These are phyloP conservation scores for Sthenelais limicola DNA, from an alignment of 2,888 invertebrate species.

Conservation along the genomic window DNA sequence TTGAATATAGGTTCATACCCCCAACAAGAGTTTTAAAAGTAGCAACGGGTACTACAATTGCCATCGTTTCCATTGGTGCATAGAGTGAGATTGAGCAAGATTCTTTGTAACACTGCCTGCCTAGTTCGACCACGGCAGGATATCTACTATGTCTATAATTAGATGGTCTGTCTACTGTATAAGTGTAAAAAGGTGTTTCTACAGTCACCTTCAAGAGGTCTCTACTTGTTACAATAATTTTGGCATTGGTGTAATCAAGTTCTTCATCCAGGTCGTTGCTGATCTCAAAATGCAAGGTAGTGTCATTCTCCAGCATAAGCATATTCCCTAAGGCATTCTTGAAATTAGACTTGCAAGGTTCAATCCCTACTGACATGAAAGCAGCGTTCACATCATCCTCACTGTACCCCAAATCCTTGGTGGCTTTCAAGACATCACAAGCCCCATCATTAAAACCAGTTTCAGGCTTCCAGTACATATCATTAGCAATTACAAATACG, in stretches of 20 bases:
- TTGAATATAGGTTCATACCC: background rate
- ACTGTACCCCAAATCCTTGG: constrained; percentile 55
- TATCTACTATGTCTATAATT: background rate
- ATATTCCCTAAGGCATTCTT: background rate
- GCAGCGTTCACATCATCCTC: constrained; percentile 46
- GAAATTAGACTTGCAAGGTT: constrained; percentile 12
- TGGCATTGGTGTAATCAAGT: constrained; percentile 1
- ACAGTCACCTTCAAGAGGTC: background rate
- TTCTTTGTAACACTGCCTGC: background rate
- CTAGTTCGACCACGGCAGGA: background rate
- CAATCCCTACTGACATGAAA: constrained; percentile 53
- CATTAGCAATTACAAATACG: constrained; percentile 54
- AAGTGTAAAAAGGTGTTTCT: background rate
- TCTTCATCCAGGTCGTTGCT: constrained; percentile 18
- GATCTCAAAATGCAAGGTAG: background rate
- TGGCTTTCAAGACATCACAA: constrained; percentile 55
- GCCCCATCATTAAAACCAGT: constrained; percentile 53
- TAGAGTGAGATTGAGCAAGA: background rate
- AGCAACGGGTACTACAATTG: background rate
- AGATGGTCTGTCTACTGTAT: background rate
- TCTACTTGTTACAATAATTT: background rate
- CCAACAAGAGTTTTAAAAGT: background rate
- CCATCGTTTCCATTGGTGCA: background rate
- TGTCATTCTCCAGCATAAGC: background rate
- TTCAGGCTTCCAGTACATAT: constrained; percentile 54